Evolutionary conservation across 1,140 invertebrate genomes (phyloP), one percentile per base, ranked within the genome.

Genomic region (Mercenaria mercenaria): DNA sequence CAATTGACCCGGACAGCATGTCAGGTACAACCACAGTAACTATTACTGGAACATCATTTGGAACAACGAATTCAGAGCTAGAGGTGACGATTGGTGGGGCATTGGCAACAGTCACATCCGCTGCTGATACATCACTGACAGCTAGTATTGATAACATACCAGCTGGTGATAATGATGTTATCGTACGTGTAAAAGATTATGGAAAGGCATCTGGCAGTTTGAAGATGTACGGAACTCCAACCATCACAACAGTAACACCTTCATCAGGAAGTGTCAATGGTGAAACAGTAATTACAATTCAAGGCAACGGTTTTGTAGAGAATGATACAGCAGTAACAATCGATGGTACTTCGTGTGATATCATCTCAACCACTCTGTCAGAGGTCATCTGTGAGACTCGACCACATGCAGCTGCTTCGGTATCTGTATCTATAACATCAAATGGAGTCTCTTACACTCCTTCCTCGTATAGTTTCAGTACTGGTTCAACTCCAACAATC

Each of bases 211-310:
- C 82, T 61, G 79, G 77, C 0, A 76, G 18, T 3, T n/a, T 89
- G 32, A 56, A 15, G 26, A 59, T 88, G 15, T 47, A 39, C 41
- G 85, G 86, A n/a, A 86, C 67, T 4, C 81, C 91, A 37, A 64
- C 26, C 0, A 34, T 93, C 29, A 34, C 88, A 23, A 56, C 69
- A 34, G 77, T 92, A 3, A 52, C 87, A 32, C 93, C 93, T 50
- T 39, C 69, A 13, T 74, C 72, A 15, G 93, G 93, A 37, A 91
- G 92, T 39, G 93, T 91, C 26, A n/a, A 91, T 87, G 93, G 93
- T 34, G 90, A 93, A 26, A 92, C 91, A 34, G 20, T 77, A 0
- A 13, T 94, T 29, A 93, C 92, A 11, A 92, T 94, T 39, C 39
- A 37, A 29, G 93, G 93, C 20, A 89, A 85, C 52, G 91, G 91